These are phyloP conservation scores for Circaetus cinerascens DNA, from an alignment of 2,113 vertebrate genomes.

Conservation along the genomic window DNA sequence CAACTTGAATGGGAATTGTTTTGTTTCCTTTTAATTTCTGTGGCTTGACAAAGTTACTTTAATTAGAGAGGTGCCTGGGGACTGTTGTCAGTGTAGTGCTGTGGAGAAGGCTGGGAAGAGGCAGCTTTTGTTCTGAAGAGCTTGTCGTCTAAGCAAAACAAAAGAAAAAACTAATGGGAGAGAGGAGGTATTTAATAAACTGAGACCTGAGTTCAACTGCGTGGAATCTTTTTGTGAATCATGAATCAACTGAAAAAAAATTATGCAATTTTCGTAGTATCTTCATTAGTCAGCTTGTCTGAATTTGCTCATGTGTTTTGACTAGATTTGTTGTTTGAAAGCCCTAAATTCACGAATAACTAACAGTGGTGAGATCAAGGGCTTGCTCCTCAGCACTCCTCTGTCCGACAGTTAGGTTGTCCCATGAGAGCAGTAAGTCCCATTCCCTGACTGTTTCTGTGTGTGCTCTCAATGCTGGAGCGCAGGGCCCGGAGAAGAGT, in stretches of 20 bases:
- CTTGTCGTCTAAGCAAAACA: neutral
- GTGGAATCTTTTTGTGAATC: neutral
- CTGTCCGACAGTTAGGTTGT: accelerated
- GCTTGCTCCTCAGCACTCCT: neutral
- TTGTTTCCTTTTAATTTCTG: neutral
- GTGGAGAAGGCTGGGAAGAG: neutral
- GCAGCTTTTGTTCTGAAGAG: neutral
- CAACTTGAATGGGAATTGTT: neutral
- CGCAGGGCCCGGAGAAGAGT: accelerated
- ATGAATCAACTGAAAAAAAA: neutral
- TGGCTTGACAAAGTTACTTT: neutral
- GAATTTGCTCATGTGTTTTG: neutral
- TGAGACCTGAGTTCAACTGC: neutral
- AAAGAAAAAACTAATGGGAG: neutral
- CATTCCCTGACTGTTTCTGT: neutral
- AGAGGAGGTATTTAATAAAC: neutral
- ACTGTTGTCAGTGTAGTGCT: neutral
- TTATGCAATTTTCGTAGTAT: neutral
- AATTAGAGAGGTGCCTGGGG: neutral
- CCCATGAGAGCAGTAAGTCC: neutral
- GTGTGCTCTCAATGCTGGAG: accelerated
- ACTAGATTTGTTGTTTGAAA: neutral
- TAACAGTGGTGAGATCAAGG: neutral
- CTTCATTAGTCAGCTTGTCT: neutral
- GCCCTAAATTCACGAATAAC: neutral